Conservation (phyloP, 1,140 invertebrate species). For the Brachionus paranguensis region DNA sequence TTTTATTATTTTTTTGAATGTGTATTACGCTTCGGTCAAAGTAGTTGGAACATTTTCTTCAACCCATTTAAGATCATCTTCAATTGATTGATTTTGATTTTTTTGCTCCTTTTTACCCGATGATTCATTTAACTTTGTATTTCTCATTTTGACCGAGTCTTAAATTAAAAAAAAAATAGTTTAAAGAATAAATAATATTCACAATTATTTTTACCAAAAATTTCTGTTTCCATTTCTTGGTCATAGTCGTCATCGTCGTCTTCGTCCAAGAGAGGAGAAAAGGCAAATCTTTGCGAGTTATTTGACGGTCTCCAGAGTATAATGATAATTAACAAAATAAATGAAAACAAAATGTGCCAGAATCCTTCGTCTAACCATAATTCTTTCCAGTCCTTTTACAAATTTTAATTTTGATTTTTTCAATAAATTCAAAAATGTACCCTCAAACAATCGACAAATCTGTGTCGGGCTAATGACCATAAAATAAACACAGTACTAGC, state of each 20-base stretch:
- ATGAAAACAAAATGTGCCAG: slow-evolving; percentile 84
- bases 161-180: neutral
- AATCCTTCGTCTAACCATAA: slow-evolving; percentile 79
- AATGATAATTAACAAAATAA: slow-evolving; percentile 82
- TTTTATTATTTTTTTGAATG: neutral
- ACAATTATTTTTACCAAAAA: neutral
- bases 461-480: slow-evolving; percentile 76
- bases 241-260: slow-evolving; percentile 64
- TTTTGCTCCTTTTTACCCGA: neutral
- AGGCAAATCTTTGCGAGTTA: slow-evolving; percentile 89
- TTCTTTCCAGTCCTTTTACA: slow-evolving; percentile 73
- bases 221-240: slow-evolving; percentile 47
- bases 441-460: slow-evolving; percentile 64
- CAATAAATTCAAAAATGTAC: slow-evolving; percentile 58
- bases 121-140: neutral
- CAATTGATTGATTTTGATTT: slow-evolving; percentile 54
- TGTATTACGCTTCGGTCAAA: slow-evolving; percentile 62
- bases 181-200: neutral
- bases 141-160: slow-evolving; percentile 37
- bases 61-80: slow-evolving; percentile 81
- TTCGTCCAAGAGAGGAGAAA: slow-evolving; percentile 79
- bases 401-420: slow-evolving; percentile 43
- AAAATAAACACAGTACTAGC: slow-evolving; percentile 83
- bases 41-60: slow-evolving; percentile 80
- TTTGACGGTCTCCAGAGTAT: slow-evolving; percentile 85